Evolutionary conservation across 2,888 invertebrate species (phyloP).

Genomic region (Pachydiplax longipennis): DNA sequence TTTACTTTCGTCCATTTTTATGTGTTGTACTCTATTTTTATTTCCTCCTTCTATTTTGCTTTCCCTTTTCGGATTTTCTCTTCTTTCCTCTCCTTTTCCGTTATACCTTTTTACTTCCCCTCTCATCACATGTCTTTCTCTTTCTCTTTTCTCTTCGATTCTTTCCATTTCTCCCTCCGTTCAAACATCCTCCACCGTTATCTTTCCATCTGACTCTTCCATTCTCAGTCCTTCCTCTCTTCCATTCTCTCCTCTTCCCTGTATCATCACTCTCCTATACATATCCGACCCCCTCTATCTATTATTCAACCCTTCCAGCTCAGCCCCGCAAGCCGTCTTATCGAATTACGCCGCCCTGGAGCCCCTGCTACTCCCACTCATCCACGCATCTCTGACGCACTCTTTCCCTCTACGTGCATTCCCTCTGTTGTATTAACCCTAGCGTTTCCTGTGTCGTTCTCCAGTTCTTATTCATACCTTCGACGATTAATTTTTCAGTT

Average conservation of each 20-base stretch:
- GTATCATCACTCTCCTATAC: neutral
- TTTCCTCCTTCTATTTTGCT: neutral
- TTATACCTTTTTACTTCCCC: neutral
- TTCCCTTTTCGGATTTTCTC: neutral
- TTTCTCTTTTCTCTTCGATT: neutral
- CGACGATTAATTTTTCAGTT: neutral
- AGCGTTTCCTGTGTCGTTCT: neutral
- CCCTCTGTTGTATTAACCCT: neutral
- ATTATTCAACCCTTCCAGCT: conserved; percentile 3
- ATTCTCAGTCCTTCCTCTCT: neutral
- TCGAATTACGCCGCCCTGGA: neutral
- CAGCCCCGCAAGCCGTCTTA: conserved; percentile 38
- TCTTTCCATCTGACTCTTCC: neutral
- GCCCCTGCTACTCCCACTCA: neutral
- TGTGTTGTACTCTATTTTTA: neutral
- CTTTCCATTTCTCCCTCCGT: neutral
- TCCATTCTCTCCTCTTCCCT: neutral
- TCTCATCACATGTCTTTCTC: neutral
- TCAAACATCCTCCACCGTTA: neutral
- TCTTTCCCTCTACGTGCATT: neutral
- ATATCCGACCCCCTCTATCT: conserved; percentile 27
- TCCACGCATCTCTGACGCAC: neutral
- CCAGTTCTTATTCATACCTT: neutral
- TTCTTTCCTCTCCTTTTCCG: neutral
- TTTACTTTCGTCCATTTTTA: too few relatives aligned